Evolutionary conservation across 2,113 vertebrate species (phyloP).

Genomic region (Scytalopus superciliaris): DNA sequence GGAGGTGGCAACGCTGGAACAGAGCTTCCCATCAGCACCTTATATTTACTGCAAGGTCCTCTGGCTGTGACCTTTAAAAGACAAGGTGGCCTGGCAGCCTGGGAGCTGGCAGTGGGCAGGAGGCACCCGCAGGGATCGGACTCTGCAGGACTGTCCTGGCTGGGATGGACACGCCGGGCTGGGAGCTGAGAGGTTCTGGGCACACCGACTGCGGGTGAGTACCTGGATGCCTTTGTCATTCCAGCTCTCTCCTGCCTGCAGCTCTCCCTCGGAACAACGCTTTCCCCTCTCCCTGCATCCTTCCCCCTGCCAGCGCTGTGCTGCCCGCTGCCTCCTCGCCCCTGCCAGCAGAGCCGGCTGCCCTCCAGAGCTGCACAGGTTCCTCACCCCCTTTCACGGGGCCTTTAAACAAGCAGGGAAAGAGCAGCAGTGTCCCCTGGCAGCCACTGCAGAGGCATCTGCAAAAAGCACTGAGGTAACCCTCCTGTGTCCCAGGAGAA

Average conservation of each 20-base stretch:
- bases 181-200: neutral
- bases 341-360: neutral
- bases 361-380: neutral
- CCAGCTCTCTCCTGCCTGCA: neutral
- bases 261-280: neutral
- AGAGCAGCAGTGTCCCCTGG: neutral
- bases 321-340: neutral
- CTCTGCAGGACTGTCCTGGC: conserved; percentile 28
- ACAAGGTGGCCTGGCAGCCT: neutral
- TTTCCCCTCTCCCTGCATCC: neutral
- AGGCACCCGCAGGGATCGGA: neutral
- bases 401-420: neutral
- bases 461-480: neutral
- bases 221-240: conserved; percentile 20
- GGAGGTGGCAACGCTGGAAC: neutral
- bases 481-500: neutral
- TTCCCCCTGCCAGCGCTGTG: neutral
- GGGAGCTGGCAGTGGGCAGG: neutral
- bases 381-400: neutral
- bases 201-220: conserved; percentile 47
- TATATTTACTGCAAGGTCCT: conserved; percentile 62
- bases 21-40: conserved; percentile 55
- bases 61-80: conserved; percentile 46
- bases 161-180: neutral
- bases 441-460: conserved; percentile 11